These are phyloP conservation scores for Ariolimax columbianus DNA, from an alignment of 2,888 invertebrate genomes.

Conservation along the genomic window DNA sequence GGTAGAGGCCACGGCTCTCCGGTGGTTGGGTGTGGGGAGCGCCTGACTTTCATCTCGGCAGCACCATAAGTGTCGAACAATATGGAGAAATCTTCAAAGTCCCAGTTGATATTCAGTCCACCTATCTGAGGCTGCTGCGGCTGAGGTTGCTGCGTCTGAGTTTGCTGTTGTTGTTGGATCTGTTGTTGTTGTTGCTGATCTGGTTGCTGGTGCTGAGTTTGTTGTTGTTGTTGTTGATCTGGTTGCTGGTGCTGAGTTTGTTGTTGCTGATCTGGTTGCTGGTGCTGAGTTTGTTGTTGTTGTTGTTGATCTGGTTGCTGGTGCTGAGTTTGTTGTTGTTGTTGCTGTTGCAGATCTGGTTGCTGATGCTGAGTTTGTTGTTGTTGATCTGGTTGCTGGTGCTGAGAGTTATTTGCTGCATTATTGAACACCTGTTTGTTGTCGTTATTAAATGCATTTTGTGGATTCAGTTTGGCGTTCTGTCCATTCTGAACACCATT, in stretches of 20 bases:
- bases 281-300: not conserved
- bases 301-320: not conserved
- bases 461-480: not conserved
- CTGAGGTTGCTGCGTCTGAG: not conserved
- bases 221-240: constrained; percentile 25
- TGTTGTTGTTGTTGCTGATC: constrained; percentile 8
- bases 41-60: constrained; percentile 74
- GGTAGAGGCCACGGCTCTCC: constrained; percentile 87
- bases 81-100: constrained; percentile 73
- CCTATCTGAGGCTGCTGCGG: constrained; percentile 48
- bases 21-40: constrained; percentile 70
- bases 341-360: not conserved
- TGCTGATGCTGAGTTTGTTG: not conserved
- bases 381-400: not conserved
- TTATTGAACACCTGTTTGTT: not conserved
- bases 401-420: not conserved
- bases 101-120: constrained; percentile 64
- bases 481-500: not conserved
- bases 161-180: not conserved
- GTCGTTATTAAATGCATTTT: not conserved
- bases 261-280: not conserved
- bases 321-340: not conserved
- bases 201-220: not conserved
- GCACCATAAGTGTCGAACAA: constrained; percentile 70
- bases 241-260: not conserved